Percentiles rank a stretch among this genome's conserved stretches.
Conservation (phyloP, 1,140 invertebrate genomes). For the Druon quercuslanigerum region DNA sequence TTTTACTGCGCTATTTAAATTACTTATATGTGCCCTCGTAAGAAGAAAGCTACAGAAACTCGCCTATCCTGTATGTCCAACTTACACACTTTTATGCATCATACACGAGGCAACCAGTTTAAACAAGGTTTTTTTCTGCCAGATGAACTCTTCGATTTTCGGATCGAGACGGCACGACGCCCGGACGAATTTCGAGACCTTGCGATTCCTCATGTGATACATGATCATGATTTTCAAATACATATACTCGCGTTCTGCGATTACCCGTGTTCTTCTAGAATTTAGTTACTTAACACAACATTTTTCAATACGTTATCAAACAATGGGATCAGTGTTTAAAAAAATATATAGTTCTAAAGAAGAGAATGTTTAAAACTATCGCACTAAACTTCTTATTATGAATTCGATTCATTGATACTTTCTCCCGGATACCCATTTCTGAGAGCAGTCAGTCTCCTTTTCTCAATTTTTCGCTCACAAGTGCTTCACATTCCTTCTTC, state of each 20-base stretch:
- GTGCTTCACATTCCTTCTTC: slow-evolving; percentile 40
- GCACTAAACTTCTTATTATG: slow-evolving; percentile 10
- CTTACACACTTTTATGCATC: neutral
- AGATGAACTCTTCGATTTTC: slow-evolving; percentile 55
- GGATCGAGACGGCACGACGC: slow-evolving; percentile 63
- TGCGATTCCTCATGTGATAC: neutral
- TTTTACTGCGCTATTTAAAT: too few relatives aligned
- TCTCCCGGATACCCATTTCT: slow-evolving; percentile 52
- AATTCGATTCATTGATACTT: slow-evolving; percentile 44
- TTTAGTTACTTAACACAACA: slow-evolving; percentile 9
- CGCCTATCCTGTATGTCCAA: neutral
- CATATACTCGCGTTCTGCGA: neutral
- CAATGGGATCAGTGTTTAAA: slow-evolving; percentile 46
- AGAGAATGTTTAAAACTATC: slow-evolving; percentile 34
- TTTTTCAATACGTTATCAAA: slow-evolving; percentile 43
- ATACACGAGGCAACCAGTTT: slow-evolving; percentile 48
- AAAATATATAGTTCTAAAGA: slow-evolving; percentile 48
- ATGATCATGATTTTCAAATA: slow-evolving; percentile 34
- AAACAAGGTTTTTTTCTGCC: slow-evolving; percentile 45
- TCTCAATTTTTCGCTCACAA: slow-evolving; percentile 26
- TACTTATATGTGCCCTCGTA: neutral
- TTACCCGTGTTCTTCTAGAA: slow-evolving; percentile 44
- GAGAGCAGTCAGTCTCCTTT: slow-evolving; percentile 29
- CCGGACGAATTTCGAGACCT: slow-evolving; percentile 41
- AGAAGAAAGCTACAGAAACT: neutral